Base-by-base conservation (phyloP, 2,888 invertebrate species). In the Digitonthophagus gazella region DNA sequence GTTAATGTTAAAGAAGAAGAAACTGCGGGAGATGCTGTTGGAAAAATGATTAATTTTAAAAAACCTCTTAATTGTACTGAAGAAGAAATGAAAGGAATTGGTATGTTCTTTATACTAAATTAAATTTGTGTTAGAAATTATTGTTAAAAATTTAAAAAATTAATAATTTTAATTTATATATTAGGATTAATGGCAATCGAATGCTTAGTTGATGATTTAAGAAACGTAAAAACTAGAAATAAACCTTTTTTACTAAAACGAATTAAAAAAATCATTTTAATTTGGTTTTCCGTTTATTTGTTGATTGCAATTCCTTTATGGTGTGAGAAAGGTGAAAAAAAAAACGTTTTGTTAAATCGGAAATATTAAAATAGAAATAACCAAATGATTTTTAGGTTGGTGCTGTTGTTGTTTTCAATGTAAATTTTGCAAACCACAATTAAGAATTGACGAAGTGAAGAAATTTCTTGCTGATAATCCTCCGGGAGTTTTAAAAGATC, bases 321-420 rank as follows among this genome's bases (percentile, higher is more conserved):
- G 86, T 86, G 85, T 74, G 83, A 83, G 65, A 82, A 80, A 79
- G 86, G 86, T 84, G 76, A 3, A 11, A 11, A 18, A 16, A 20
- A 15, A 6, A 22, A 14, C 16, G 22, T 20, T 55, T 11, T 5
- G 14, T 11, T 4, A 19, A 8, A 15, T 3, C 16, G 18, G 15
- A 28, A 20, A 61, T 65, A 65, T 16, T 14, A 4, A n/a, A 65
- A 63, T 64, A 16, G 44, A n/a, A 14, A 64, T 14, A 4, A 19
- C 57, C 63, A 44, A 20, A 67, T 64, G 15, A 63, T 28, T 54
- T 16, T 57, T 44, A 74, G 89, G 89, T 67, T 88, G 89, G 87
- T 89, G 89, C 73, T 90, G 86, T 68, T 86, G 85, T 70, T 85
- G 85, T 73, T 86, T 80, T 68, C 79, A 83, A 72, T 90, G 88